phyloP scores from a whole-genome alignment of 1,140 invertebrate genomes.

The Orius laevigatus region DNA sequence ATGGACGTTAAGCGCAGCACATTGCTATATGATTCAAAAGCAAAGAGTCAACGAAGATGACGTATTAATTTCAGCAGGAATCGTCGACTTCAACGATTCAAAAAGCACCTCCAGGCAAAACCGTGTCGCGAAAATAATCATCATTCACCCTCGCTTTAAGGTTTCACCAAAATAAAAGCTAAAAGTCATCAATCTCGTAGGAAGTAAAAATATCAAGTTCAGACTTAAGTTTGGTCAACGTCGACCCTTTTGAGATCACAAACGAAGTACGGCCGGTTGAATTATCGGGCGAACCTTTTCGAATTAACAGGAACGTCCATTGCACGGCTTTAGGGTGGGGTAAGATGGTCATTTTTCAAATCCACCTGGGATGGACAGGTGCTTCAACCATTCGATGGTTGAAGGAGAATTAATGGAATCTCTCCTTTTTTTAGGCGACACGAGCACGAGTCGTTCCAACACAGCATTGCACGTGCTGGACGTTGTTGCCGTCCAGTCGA shows the following conservation, averaged over 20 bases:
- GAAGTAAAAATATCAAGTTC: constrained; percentile 16
- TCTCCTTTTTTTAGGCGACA: too few species aligned
- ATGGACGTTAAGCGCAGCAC: constrained; percentile 17
- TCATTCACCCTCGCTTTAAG: constrained; percentile 17
- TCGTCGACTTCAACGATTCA: constrained; percentile 14
- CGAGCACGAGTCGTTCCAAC: constrained; percentile 13
- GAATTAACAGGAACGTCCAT: constrained; percentile 7
- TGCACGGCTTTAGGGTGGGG: constrained; percentile 20
- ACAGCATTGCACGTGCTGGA: constrained; percentile 14
- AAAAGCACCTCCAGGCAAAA: constrained; percentile 5
- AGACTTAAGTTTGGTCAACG: constrained; percentile 16
- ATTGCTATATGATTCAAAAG: constrained; percentile 14
- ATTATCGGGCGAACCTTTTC: constrained; percentile 15
- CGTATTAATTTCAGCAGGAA: constrained; percentile 15
- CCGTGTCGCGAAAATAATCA: constrained; percentile 10
- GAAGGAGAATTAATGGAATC: too few species aligned
- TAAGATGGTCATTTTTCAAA: too few species aligned
- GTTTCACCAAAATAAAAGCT: constrained; percentile 4
- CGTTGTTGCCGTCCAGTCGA: constrained; percentile 15
- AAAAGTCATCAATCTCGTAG: constrained; percentile 3
- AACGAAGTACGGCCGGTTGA: constrained; percentile 11
- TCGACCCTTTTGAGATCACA: constrained; percentile 15
- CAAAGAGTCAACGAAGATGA: constrained; percentile 10
- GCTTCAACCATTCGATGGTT: too few species aligned
- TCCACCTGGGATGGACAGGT: too few species aligned